These are phyloP conservation scores for Enteromius radiatus DNA, from an alignment of 2,797 vertebrate genomes.

Conservation along the genomic window DNA sequence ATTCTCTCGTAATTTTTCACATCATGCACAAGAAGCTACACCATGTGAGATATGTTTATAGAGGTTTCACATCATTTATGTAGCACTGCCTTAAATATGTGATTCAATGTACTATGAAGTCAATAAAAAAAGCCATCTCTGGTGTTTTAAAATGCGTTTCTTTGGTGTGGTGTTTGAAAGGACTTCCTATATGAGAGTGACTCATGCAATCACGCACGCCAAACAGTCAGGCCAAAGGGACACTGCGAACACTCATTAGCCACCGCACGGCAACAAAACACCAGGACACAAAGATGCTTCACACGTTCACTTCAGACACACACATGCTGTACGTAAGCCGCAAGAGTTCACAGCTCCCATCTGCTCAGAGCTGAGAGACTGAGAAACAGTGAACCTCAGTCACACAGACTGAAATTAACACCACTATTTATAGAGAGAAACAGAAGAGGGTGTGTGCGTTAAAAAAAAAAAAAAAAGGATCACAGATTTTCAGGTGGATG, in stretches of 20 bases:
- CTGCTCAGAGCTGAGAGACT: slow-evolving; percentile 63
- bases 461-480: not conserved
- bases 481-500: slow-evolving; percentile 5
- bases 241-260: slow-evolving; percentile 18
- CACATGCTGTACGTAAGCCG: slow-evolving; percentile 71
- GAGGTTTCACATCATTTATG: slow-evolving; percentile 74
- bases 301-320: slow-evolving; percentile 46
- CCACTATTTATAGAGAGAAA: slow-evolving; percentile 75
- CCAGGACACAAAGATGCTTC: slow-evolving; percentile 44
- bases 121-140: slow-evolving; percentile 78
- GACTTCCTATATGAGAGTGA: not conserved
- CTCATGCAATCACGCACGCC: slow-evolving; percentile 30
- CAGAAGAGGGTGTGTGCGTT: slow-evolving; percentile 33
- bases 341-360: slow-evolving; percentile 74
- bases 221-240: slow-evolving; percentile 46
- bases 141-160: slow-evolving; percentile 68
- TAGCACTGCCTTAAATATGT: slow-evolving; percentile 78
- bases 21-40: slow-evolving; percentile 69
- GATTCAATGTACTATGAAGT: slow-evolving; percentile 74
- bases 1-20: slow-evolving; percentile 19
- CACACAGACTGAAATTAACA: slow-evolving; percentile 79
- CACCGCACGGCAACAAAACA: slow-evolving; percentile 33
- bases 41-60: slow-evolving; percentile 70
- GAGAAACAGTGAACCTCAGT: slow-evolving; percentile 70
- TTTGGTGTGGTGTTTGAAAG: slow-evolving; percentile 29